Evolutionary conservation across 2,888 invertebrate species (phyloP).

Genomic region (Endotricha flammealis): DNA sequence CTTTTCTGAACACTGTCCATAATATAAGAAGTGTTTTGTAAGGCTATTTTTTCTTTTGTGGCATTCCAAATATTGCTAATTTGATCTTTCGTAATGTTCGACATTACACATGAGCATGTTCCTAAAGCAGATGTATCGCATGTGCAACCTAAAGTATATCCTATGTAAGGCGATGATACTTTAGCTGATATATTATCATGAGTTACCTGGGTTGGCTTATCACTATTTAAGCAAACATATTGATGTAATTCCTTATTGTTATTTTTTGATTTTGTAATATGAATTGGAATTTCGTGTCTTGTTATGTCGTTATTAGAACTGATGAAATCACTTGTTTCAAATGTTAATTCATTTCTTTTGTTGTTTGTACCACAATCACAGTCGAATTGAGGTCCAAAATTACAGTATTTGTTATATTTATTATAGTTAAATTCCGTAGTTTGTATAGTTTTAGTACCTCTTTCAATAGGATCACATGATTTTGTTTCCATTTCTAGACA

Average conservation of each 20-base stretch:
- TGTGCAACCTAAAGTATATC: conserved; percentile 49
- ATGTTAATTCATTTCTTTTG: too few species aligned
- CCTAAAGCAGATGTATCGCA: conserved; percentile 38
- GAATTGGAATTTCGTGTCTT: too few species aligned
- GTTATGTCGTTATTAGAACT: too few species aligned
- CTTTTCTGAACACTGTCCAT: conserved; percentile 30
- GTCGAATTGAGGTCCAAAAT: conserved; percentile 24
- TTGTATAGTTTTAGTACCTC: conserved; percentile 21
- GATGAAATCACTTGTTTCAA: too few species aligned
- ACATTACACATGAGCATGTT: conserved; percentile 45
- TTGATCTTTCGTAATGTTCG: conserved; percentile 30
- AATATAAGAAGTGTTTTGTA: conserved; percentile 41
- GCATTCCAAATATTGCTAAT: conserved; percentile 40
- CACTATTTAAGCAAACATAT: too few species aligned
- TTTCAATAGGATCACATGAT: conserved; percentile 35
- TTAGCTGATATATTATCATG: too few species aligned
- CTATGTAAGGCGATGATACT: conserved; percentile 34
- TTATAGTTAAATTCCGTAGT: conserved; percentile 23
- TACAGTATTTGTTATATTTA: conserved; percentile 20
- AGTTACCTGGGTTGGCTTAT: too few species aligned
- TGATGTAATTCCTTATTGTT: too few species aligned
- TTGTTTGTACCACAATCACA: conserved; percentile 19
- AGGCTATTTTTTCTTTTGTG: conserved; percentile 22
- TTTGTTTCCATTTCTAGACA: conserved; percentile 32
- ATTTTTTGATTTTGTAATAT: too few species aligned